Percentiles rank a stretch among this genome's conserved stretches.
phyloP scores from a whole-genome alignment of 2,888 invertebrate genomes.

The Didymodactylos carnosus region DNA sequence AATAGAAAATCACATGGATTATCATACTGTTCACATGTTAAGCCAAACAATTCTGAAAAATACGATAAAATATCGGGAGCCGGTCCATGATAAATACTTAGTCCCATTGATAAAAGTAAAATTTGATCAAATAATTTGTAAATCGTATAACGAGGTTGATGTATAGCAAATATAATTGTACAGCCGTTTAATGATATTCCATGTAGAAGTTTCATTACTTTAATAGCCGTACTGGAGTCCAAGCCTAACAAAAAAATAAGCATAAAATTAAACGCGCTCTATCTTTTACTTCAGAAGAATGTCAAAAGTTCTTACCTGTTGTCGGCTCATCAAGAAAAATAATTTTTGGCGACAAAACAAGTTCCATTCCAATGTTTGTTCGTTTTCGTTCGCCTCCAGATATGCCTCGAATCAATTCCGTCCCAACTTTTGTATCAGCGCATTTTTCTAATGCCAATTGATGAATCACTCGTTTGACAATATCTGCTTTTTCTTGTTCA shows the following conservation, averaged over 20 bases:
- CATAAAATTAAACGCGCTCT: background rate
- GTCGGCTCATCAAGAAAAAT: slow-evolving; percentile 21
- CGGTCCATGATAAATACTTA: slow-evolving; percentile 28
- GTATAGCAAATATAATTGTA: slow-evolving; percentile 33
- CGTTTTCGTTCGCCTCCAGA: slow-evolving; percentile 34
- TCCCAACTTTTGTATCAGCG: slow-evolving; percentile 31
- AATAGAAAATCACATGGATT: background rate
- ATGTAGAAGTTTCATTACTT: slow-evolving; percentile 23
- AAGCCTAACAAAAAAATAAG: slow-evolving; percentile 22
- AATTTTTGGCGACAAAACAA: slow-evolving; percentile 31
- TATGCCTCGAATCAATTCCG: slow-evolving; percentile 32
- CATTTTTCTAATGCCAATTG: slow-evolving; percentile 28
- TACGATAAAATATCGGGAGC: background rate
- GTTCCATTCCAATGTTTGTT: slow-evolving; percentile 34
- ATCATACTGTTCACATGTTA: background rate
- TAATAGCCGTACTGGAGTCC: slow-evolving; percentile 32
- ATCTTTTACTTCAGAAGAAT: no score
- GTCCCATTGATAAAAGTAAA: slow-evolving; percentile 26
- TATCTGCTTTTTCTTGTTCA: slow-evolving; percentile 19
- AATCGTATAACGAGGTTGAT: slow-evolving; percentile 15
- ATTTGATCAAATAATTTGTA: slow-evolving; percentile 23
- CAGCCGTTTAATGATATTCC: slow-evolving; percentile 26
- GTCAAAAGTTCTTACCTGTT: no score
- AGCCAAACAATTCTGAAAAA: background rate
- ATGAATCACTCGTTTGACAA: slow-evolving; percentile 25